Base-by-base conservation (phyloP, 2,888 invertebrate genomes). In the Chirona hameri region DNA sequence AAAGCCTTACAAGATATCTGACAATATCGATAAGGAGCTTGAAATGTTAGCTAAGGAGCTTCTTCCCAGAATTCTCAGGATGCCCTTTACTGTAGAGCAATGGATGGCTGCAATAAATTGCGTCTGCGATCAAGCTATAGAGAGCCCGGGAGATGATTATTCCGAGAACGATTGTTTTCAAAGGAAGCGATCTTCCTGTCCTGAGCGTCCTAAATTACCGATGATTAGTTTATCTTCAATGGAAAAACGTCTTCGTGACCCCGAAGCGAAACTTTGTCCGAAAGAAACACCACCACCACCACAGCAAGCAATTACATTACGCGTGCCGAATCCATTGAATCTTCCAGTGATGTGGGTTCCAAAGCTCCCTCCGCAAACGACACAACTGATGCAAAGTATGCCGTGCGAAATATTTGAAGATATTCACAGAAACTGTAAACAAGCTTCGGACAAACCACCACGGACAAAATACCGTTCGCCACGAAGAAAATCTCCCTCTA, bases 281-380 rank as follows among this genome's bases (percentile, higher is more conserved):
- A 76, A 9, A 29, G 29, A 29, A 57, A 18, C 57, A 21, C 60
- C 24, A n/a, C 10, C 76, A 7, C 39, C 10, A 29, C 76, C 14
- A 31, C 15, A 9, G 29, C 76, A 72, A 31, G 31, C 0, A 9
- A 9, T 48, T 21, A 57, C 18, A 57, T 4, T 57, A 21, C 24
- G 48, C 5, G 24, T 27, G 9, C 76, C 76, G 15, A 14, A 31
- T 1, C 39, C 60, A 5, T n/a, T 76, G 1, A 15, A 29, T 10
- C 27, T 76, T 21, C 76, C 76, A 2, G 39, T 76, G 5, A 76
- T 76, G 14, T 76, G 76, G 76, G 76, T 76, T 24, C 76, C 76
- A 39, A 76, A 76, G 21, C 14, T 76, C 5, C 39, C 76, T 1
- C 39, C 21, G 24, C 21, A 76, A 39, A 76, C 76, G 21, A 21